Evolutionary conservation across 2,888 invertebrate species (phyloP).

Genomic region (Volucella inanis): DNA sequence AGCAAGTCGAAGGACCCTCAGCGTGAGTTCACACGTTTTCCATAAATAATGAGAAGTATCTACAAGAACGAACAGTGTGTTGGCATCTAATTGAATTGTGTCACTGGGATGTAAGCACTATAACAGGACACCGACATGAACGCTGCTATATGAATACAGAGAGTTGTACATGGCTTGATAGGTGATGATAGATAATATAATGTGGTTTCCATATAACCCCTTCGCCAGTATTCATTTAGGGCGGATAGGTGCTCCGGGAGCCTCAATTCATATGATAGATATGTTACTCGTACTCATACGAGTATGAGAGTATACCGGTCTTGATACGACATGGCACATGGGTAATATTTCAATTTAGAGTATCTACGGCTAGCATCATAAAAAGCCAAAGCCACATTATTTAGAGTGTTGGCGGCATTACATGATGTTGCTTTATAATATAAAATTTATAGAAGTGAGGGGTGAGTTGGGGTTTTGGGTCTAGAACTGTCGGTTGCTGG

Average conservation of each 20-base stretch:
- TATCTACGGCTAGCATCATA: conserved; percentile 56
- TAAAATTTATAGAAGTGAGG: too few relatives aligned
- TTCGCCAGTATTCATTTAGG: not conserved
- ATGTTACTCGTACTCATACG: too few relatives aligned
- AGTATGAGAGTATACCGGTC: conserved; percentile 1
- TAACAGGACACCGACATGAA: conserved; percentile 55
- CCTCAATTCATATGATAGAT: too few relatives aligned
- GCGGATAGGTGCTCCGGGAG: conserved; percentile 11
- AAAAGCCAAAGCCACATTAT: conserved; percentile 74
- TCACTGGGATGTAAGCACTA: conserved; percentile 42
- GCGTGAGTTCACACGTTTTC: conserved; percentile 64
- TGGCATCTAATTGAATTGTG: conserved; percentile 71
- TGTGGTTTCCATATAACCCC: conserved; percentile 63
- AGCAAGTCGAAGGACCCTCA: conserved; percentile 27
- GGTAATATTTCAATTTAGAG: conserved; percentile 69
- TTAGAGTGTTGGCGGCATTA: conserved; percentile 67
- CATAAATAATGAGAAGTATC: conserved; percentile 65
- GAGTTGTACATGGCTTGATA: conserved; percentile 34
- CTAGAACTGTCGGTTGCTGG: too few relatives aligned
- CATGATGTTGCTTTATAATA: conserved; percentile 24
- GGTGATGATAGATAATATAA: conserved; percentile 71
- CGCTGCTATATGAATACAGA: not conserved
- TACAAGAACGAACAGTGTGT: conserved; percentile 28
- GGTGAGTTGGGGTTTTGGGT: too few relatives aligned
- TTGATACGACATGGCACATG: conserved; percentile 62